These are phyloP conservation scores for Betta splendens DNA, from an alignment of 2,797 vertebrate genomes.

Conservation along the genomic window DNA sequence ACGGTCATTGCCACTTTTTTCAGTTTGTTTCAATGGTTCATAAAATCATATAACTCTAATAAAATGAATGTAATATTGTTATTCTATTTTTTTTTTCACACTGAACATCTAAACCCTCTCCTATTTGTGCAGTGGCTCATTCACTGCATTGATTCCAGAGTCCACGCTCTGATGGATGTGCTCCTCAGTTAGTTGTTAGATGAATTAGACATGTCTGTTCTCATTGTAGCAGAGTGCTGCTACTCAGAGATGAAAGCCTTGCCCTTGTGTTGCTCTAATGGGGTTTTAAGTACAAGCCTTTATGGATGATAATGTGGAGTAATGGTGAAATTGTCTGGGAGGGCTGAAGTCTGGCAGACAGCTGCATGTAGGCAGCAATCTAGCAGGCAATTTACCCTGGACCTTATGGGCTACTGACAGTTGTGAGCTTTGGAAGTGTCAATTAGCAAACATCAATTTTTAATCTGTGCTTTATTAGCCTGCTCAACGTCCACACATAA, in stretches of 20 bases:
- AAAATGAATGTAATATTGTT: slow-evolving; percentile 5
- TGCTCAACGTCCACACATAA: slow-evolving; percentile 51
- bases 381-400: slow-evolving; percentile 51
- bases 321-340: slow-evolving; percentile 71
- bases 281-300: slow-evolving; percentile 76
- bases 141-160: slow-evolving; percentile 61
- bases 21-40: background rate
- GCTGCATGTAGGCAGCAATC: slow-evolving; percentile 53
- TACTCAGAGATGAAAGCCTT: slow-evolving; percentile 74
- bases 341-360: slow-evolving; percentile 56
- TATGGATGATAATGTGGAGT: slow-evolving; percentile 78
- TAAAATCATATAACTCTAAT: slow-evolving; percentile 1
- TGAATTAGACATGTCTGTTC: slow-evolving; percentile 69
- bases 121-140: slow-evolving; percentile 43
- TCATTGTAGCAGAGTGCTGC: slow-evolving; percentile 73
- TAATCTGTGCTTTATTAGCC: slow-evolving; percentile 57
- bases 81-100: slow-evolving; percentile 17
- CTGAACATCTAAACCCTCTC: slow-evolving; percentile 22
- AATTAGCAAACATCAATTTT: slow-evolving; percentile 78
- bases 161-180: slow-evolving; percentile 64
- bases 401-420: slow-evolving; percentile 61
- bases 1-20: background rate
- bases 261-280: slow-evolving; percentile 71
- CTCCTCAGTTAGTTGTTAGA: slow-evolving; percentile 50
- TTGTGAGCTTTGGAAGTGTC: slow-evolving; percentile 50